Evolutionary conservation across 2,888 invertebrate genomes (phyloP).

Genomic region (Apeira syringaria): DNA sequence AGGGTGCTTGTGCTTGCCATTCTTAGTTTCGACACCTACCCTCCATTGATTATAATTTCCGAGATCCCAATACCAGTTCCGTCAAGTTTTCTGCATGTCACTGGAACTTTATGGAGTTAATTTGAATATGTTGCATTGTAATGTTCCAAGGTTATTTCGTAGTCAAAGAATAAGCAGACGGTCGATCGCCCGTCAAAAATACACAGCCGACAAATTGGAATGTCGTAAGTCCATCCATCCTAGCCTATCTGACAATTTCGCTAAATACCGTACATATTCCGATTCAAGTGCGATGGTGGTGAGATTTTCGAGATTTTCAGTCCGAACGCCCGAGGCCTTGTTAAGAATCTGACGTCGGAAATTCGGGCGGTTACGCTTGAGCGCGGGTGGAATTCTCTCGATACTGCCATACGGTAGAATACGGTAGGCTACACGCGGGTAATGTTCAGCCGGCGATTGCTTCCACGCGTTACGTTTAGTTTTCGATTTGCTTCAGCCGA

Average conservation of each 20-base stretch:
- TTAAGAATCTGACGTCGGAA: constrained; percentile 71
- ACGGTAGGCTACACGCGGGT: constrained; percentile 22
- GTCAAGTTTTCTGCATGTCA: too few relatives aligned
- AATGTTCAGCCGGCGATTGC: constrained; percentile 33
- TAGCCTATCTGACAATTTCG: constrained; percentile 9
- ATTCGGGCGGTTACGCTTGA: constrained; percentile 51
- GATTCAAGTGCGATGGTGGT: constrained; percentile 68
- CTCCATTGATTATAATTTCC: too few relatives aligned
- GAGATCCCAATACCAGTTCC: too few relatives aligned
- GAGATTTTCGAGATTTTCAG: constrained; percentile 79
- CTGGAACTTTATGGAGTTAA: too few relatives aligned
- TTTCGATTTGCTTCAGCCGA: constrained; percentile 27
- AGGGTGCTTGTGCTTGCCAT: too few relatives aligned
- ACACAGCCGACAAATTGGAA: constrained; percentile 5
- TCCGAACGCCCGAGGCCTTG: constrained; percentile 59
- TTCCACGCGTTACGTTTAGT: constrained; percentile 32
- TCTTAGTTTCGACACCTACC: too few relatives aligned
- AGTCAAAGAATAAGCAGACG: too few relatives aligned
- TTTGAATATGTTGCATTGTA: too few relatives aligned
- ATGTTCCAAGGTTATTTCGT: too few relatives aligned
- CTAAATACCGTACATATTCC: constrained; percentile 78
- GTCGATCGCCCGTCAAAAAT: constrained; percentile 9
- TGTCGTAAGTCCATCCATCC: constrained; percentile 16
- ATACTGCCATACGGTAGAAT: constrained; percentile 10
- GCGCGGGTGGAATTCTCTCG: constrained; percentile 50